Base-by-base conservation (phyloP, 2,888 invertebrate species). In the Drosophila anomelani region DNA sequence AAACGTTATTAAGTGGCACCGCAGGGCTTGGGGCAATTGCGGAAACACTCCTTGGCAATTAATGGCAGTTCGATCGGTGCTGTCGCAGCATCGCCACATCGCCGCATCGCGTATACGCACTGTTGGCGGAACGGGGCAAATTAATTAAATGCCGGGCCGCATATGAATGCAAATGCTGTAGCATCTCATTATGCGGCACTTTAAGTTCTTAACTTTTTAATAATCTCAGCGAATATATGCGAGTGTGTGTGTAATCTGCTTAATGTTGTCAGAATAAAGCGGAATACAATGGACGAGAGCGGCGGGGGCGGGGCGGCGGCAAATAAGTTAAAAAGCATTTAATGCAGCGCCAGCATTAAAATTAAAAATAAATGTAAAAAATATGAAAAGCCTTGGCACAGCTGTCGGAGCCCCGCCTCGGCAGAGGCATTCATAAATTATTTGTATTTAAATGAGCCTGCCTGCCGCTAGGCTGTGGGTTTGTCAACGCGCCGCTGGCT, bases 181-280 rank as follows among this genome's bases (percentile, higher is more conserved):
- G 83, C 76, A 80, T 80, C 78, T 74, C 71, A 90, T 86, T 78
- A 83, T 63, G 73, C 53, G 44, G 70, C 67, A 79, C 79, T 84
- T 76, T 76, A 77, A 74, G 78, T 87, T 79, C 85, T 87, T 85
- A 81, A 88, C 85, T 79, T 88, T 78, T 84, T 80, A 83, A 86
- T 85, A 79, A 75, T 44, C 63, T 60, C 57, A 44, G 56, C 58
- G 56, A 49, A 34, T 60, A 61, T 53, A 53, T 23, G 51, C 51
- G 34, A 47, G 47, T 32, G 17, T 17, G 6, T 53, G 34, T 74
- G 64, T 74, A 69, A 69, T 69, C 59, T 69, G 68, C 72, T 71
- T 69, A 69, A 71, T 71, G 71, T 68, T 68, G 68, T 68, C 68
- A 4, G 58, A 57, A 68, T 68, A 57, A 71, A 74, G 44, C 36